A percentile compares a stretch with the other conserved stretches of the same genome.
Evolutionary conservation across 2,113 vertebrate species (phyloP).

Genomic region (Indri indri): DNA sequence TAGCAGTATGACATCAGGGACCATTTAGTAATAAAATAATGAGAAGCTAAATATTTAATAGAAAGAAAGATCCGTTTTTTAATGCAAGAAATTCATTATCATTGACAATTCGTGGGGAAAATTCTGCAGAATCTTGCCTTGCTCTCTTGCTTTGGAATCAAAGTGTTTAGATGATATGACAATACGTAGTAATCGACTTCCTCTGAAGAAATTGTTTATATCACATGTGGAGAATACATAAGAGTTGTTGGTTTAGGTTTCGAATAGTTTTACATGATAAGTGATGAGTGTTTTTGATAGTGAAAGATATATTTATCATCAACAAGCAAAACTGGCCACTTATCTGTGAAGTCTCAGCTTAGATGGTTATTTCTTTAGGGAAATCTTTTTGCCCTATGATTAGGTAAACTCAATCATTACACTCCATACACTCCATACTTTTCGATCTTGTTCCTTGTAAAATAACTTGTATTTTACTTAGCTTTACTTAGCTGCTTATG

Average conservation of each 20-base stretch:
- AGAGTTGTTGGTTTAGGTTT: background rate
- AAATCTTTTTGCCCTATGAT: background rate
- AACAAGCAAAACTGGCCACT: background rate
- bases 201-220: background rate
- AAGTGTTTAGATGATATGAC: background rate
- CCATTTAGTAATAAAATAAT: background rate
- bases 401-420: background rate
- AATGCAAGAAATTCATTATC: background rate
- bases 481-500: background rate
- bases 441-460: background rate
- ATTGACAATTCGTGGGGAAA: background rate
- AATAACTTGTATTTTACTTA: background rate
- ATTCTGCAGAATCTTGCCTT: slow-evolving; percentile 1
- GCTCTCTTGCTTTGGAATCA: background rate
- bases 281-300: background rate
- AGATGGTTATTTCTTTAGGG: background rate
- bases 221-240: background rate
- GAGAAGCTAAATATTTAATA: background rate
- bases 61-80: background rate
- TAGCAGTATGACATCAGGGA: background rate
- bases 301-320: background rate
- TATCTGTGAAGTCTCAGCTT: background rate
- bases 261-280: background rate
- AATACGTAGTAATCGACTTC: background rate
- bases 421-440: background rate